These are phyloP conservation scores for Lutraria lutraria DNA, from an alignment of 2,888 invertebrate species.

Conservation along the genomic window DNA sequence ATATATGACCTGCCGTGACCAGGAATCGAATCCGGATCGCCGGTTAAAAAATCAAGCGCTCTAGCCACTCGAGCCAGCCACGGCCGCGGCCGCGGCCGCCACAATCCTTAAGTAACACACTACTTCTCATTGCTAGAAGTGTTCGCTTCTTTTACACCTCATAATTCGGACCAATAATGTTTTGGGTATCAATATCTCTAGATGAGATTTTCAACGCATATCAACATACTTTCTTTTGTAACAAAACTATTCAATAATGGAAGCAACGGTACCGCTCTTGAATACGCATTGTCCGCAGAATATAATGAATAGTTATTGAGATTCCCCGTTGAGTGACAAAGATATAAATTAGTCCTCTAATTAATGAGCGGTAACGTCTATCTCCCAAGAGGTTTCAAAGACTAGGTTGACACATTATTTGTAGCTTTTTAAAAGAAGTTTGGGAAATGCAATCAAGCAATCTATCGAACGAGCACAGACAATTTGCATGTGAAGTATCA, in stretches of 20 bases:
- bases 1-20: no score
- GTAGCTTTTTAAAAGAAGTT: constrained; percentile 23
- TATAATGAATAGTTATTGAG: constrained; percentile 35
- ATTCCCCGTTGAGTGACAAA: constrained; percentile 29
- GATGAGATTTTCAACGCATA: not conserved
- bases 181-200: not conserved
- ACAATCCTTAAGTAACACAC: not conserved
- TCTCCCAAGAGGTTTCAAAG: constrained; percentile 29
- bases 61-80: no score
- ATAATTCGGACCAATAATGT: constrained; percentile 2
- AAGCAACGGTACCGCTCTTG: not conserved
- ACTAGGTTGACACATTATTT: constrained; percentile 48
- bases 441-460: constrained; percentile 25
- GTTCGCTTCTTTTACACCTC: not conserved
- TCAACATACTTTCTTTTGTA: not conserved
- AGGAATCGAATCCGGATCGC: no score
- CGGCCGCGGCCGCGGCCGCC: no score
- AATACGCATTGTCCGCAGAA: constrained; percentile 30
- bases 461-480: constrained; percentile 27
- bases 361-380: constrained; percentile 36
- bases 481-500: constrained; percentile 44
- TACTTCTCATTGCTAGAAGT: not conserved
- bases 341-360: constrained; percentile 40
- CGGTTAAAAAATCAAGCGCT: no score
- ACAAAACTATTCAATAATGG: constrained; percentile 28